Conservation (phyloP, 1,140 invertebrate genomes). For the Papilio helenus region DNA sequence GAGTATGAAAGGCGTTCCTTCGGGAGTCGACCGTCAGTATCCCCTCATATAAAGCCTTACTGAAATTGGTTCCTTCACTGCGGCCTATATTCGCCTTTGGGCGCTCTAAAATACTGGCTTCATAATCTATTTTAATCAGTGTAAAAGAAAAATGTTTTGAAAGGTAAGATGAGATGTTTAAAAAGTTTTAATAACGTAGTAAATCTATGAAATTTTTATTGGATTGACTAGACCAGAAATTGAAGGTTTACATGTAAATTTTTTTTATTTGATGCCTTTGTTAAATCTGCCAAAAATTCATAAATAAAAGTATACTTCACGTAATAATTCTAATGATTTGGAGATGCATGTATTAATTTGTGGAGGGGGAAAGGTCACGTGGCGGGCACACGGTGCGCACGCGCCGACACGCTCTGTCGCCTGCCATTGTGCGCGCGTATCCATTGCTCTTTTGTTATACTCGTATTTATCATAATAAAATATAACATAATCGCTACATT, state of each 20-base stretch:
- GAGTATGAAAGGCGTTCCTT: background rate
- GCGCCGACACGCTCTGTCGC: slow-evolving; percentile 33
- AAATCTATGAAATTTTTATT: too few species aligned
- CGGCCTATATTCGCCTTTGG: slow-evolving; percentile 21
- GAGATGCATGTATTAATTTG: background rate
- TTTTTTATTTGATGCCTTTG: too few species aligned
- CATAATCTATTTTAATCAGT: background rate
- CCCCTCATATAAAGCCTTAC: slow-evolving; percentile 1
- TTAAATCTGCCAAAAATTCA: too few species aligned
- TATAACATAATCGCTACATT: background rate
- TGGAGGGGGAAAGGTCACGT: background rate
- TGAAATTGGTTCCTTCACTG: slow-evolving; percentile 1
- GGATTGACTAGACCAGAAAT: too few species aligned
- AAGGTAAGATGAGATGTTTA: background rate
- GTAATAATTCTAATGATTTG: background rate
- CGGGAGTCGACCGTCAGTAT: background rate
- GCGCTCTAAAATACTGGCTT: background rate
- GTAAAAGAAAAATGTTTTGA: background rate
- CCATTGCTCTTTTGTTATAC: background rate
- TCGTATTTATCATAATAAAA: background rate
- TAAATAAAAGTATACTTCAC: background rate
- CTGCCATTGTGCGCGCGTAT: background rate
- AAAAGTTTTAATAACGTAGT: too few species aligned
- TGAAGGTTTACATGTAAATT: too few species aligned
- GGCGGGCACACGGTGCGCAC: slow-evolving; percentile 35